Evolutionary conservation across 2,888 invertebrate species (phyloP).

Genomic region (Labia minor): DNA sequence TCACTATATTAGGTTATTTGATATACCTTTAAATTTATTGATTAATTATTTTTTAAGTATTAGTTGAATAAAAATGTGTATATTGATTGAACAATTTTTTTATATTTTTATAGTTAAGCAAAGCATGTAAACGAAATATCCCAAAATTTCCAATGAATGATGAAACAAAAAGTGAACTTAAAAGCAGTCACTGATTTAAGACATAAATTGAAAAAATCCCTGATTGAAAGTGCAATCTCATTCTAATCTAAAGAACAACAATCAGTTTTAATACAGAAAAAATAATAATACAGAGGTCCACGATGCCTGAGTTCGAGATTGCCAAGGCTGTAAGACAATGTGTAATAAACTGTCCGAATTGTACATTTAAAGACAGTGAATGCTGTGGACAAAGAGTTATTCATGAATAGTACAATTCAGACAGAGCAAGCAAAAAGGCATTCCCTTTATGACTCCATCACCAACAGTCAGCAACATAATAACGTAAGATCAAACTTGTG

Average conservation of each 20-base stretch:
- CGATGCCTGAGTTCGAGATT: constrained; percentile 7
- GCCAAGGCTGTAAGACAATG: constrained; percentile 3
- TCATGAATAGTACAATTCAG: neutral
- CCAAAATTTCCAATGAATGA: neutral
- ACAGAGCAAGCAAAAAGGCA: neutral
- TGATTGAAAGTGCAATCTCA: neutral
- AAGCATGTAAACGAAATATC: neutral
- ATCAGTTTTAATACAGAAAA: neutral
- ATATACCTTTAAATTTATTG: too few relatives aligned
- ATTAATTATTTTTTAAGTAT: neutral
- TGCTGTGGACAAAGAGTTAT: too few relatives aligned
- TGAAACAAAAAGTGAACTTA: neutral
- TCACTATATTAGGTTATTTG: too few relatives aligned
- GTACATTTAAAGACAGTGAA: neutral
- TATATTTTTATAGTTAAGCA: neutral
- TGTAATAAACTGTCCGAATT: neutral
- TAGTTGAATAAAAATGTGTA: neutral
- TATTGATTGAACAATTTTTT: neutral
- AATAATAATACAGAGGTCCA: too few relatives aligned
- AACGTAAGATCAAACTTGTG: too few relatives aligned
- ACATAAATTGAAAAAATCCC: neutral
- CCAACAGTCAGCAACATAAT: neutral
- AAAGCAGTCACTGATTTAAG: neutral
- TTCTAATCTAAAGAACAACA: neutral
- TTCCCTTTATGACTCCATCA: neutral